Base-by-base conservation (phyloP, 1,140 invertebrate species). In the Amphibalanus amphitrite region DNA sequence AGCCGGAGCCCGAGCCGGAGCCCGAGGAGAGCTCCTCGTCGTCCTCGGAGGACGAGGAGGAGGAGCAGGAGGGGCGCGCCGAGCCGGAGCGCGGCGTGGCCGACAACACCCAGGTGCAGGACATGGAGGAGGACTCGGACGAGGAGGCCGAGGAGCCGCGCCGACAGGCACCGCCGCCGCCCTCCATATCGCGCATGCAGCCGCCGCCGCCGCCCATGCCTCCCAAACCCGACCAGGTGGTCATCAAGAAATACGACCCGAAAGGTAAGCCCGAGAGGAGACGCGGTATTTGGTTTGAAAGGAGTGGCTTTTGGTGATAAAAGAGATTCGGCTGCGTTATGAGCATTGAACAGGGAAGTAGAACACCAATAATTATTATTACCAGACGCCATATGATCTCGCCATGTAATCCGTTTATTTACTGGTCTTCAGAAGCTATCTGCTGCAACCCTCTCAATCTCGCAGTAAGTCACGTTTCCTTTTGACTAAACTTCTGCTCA, bases 161-260 rank as follows among this genome's bases (percentile, higher is more conserved):
- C 17, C 71, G 70, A 64, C 70, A 72, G 20, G 28, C 64, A 69
- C 71, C 76, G 0, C 69, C 74, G 6, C 75, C 75, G 70, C 80
- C 77, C 23, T 79, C 79, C 23, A 78, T 79, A 65, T 77, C 79
- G 70, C 75, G 79, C 69, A 82, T 82, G 75, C 84, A 86, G n/a
- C 86, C 86, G 30, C 86, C 89, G 1, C 87, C 89, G 17, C 81
- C 94, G 69, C 92, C 93, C 25, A 88, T 93, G 20, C 88, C 91
- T 0, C 91, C 84, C 1, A 79, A 79, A 33, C 81, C 92, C 29
- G 95, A 96, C 78, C 93, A 95, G 78, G 95, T 98, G 67, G 85
- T 99, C 40, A 93, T 99, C 71, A 93, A 95, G 77, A 96, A 95
- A 79, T 99, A 99, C 79, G 92, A 99, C 87, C 97, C 97, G 0